Evolutionary conservation across 2,888 invertebrate species (phyloP), one percentile per base, ranked within the genome.

Genomic region (Amphipyra tragopoginis): DNA sequence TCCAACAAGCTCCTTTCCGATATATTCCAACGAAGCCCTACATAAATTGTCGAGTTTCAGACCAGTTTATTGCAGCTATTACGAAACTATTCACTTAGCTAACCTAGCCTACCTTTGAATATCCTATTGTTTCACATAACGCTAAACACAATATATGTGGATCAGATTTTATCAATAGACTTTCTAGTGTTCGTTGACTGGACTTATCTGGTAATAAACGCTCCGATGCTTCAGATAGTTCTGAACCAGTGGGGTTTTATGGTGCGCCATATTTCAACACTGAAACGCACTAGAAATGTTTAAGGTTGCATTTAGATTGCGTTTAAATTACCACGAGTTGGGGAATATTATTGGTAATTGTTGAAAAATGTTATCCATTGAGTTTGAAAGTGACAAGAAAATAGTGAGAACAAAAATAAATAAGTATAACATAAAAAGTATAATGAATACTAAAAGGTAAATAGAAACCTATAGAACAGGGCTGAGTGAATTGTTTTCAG

Each of bases 161-260:
- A 79, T 79, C 82, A 84, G 87, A 87, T 88, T 74, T 71, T 82
- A 84, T 83, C 83, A 66, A 79, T 75, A 76, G 58, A 80, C 85
- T 88, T 86, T 88, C 86, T 84, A 83, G 80, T 77, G 74, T 73
- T 72, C 59, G 72, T 51, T 55, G 59, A 65, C 65, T 69, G 71
- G 66, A 80, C 65, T 64, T 73, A 72, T 75, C 76, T 75, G 60
- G 64, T 58, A 74, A 75, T 79, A 62, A 84, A 86, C 84, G 88
- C 79, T 86, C 79, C 73, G 88, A 84, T 89, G 83, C 65, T 29
- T 78, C 53, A 70, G 89, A 90, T 86, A 84, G 83, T 85, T 87
- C 84, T 84, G 69, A 78, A 63, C 81, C 78, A 83, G 79, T 81
- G 81, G 68, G 69, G 76, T 74, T 81, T 74, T 65, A 66, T 70